These are phyloP conservation scores for Danionella dracula DNA, from an alignment of 2,797 vertebrate species.

Conservation along the genomic window DNA sequence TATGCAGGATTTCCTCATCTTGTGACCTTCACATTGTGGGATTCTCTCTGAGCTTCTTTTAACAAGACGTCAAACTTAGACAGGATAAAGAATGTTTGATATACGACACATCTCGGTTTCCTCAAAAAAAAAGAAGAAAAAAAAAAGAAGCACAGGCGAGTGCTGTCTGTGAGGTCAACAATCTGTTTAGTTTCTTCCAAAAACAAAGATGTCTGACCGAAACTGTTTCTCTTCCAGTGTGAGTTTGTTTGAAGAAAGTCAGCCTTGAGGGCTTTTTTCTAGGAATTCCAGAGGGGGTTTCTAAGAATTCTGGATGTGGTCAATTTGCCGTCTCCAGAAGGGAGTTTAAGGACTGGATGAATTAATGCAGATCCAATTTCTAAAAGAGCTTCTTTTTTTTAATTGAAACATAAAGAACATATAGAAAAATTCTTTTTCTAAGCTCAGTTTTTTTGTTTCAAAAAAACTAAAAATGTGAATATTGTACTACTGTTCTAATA, in stretches of 20 bases:
- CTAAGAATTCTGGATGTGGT: conserved; percentile 18
- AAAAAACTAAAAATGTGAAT: too few species aligned
- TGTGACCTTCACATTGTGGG: conserved; percentile 31
- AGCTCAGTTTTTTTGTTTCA: too few species aligned
- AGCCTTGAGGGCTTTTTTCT: conserved; percentile 7
- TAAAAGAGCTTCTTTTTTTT: too few species aligned
- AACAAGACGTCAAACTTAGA: conserved; percentile 3
- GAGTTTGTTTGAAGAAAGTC: conserved; percentile 12
- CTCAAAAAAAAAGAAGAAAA: conserved; percentile 3
- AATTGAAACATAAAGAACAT: too few species aligned
- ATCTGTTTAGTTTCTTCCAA: conserved; percentile 17
- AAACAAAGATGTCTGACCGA: conserved; percentile 4
- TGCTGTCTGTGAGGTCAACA: not conserved
- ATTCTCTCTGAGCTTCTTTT: conserved; percentile 1
- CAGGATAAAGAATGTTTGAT: not conserved
- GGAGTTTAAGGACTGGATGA: not conserved
- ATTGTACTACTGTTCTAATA: too few species aligned
- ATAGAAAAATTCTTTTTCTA: too few species aligned
- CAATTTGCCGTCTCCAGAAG: not conserved
- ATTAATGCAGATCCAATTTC: too few species aligned
- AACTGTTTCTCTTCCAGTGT: not conserved
- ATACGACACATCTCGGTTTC: not conserved
- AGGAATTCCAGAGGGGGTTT: conserved; percentile 13
- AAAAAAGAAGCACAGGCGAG: not conserved
- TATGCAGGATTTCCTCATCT: conserved; percentile 18